Base-by-base conservation (phyloP, 2,888 invertebrate species). In the Ypsolopha sequella region DNA sequence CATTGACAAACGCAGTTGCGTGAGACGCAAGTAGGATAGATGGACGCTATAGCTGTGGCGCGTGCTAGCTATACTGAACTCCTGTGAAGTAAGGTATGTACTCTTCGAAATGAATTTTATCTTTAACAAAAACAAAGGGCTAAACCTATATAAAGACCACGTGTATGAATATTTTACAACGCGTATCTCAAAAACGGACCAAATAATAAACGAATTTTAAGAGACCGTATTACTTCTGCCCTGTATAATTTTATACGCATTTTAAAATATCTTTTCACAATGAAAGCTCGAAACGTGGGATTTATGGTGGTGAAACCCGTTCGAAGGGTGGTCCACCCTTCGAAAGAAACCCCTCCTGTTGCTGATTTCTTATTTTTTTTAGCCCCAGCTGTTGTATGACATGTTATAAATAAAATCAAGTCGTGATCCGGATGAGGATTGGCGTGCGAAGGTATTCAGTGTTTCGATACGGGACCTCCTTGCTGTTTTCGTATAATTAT, bases 371-470 rank as follows among this genome's bases (percentile, higher is more conserved):
- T 84, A 76, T 61, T 66, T 76, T 81, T 80, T 80, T 82, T 79
- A 76, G 72, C 84, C 82, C 85, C 85, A 85, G 84, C 82, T 85
- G 85, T 71, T 76, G 68, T 73, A 76, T 72, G 70, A 76, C 74
- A 80, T 77, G 84, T 81, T 81, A 81, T 84, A 84, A 85, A 86
- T 85, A 85, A 84, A 81, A 82, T 85, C 73, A 84, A 84, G 82
- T 84, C 80, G 81, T 81, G 81, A 80, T 74, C 75, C 74, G 74
- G 67, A 69, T 74, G 73, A 80, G 76, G 79, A 78, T 76, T 68
- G 70, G 66, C 66, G 58, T 60, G 58, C 52, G 53, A 51, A 53
- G 48, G 51, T 48, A 46, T 36, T 63, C 59, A 59, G 62, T 63
- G 63, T 82, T 84, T 82, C 79, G 84, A 77, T 71, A 76, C 82